A percentile compares a stretch with the other conserved stretches of the same genome.
These are phyloP conservation scores for Saccostrea glomerata DNA, from an alignment of 1,140 invertebrate genomes.

Conservation along the genomic window DNA sequence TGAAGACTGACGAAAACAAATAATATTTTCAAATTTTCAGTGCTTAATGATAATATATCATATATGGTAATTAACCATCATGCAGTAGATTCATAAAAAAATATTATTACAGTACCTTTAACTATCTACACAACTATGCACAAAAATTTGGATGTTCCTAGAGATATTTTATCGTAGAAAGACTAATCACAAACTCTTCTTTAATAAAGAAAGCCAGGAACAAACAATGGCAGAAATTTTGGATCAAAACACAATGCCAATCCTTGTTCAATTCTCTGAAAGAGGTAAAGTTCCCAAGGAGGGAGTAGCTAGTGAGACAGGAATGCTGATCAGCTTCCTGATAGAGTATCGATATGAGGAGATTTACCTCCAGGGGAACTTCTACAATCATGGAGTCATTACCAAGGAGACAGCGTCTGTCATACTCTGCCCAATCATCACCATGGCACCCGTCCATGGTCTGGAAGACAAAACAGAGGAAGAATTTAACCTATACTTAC, in stretches of 20 bases:
- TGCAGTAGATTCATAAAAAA: no score
- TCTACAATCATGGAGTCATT: not conserved
- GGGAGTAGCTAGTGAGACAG: not conserved
- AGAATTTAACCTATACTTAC: conserved; percentile 16
- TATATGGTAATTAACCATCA: no score
- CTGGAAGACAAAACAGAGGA: conserved; percentile 10
- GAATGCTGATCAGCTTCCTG: not conserved
- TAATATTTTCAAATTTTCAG: no score
- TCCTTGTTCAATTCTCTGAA: not conserved
- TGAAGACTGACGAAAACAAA: no score
- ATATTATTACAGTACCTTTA: no score
- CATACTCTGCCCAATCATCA: conserved; percentile 1
- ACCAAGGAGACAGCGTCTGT: not conserved
- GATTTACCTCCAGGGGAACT: conserved; percentile 2
- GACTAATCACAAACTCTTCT: no score
- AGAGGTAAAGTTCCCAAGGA: not conserved
- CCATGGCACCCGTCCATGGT: not conserved
- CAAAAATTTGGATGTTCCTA: no score
- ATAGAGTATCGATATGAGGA: conserved; percentile 13
- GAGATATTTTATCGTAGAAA: no score
- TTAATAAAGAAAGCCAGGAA: not conserved
- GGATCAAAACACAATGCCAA: not conserved
- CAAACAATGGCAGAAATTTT: conserved; percentile 1
- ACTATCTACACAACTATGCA: no score
- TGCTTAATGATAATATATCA: no score